Evolutionary conservation across 2,888 invertebrate genomes (phyloP), one percentile per base, ranked within the genome.

Genomic region (Chouioia cunea): DNA sequence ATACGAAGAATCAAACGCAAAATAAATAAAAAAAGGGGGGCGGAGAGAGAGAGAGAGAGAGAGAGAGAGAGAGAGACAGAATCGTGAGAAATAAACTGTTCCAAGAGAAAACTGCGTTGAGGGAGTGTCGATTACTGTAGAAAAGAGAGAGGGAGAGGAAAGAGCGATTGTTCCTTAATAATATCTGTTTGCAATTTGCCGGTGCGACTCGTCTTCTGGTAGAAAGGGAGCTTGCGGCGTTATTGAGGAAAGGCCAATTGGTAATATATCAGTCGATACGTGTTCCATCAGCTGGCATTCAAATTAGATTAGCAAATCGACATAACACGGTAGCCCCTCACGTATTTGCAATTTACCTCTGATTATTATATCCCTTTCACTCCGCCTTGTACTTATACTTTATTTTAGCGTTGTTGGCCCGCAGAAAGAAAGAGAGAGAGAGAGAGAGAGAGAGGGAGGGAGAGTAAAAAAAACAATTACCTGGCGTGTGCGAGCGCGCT

Each of bases 311-410:
- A 78, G 73, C 50, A 2, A 20, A 48, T 27, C 57, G 23, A 6
- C 43, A 15, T 43, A 4, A 48, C 47, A 83, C 85, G 83, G 85
- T 85, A 85, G 85, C 85, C 36, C 36, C 79, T 85, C 85, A 85
- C 85, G 85, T 85, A 80, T 79, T 78, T 77, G 84, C 84, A 85
- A 85, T 85, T 85, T 85, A 79, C 83, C 82, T 82, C 82, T 82
- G 83, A 85, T 85, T 82, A 84, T 83, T 83, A 79, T 80, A 79
- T 81, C 80, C 79, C 82, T 81, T 82, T 83, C 80, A 79, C 47
- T 6, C 1, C 48, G 47, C 23, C 23, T 46, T 64, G 20, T 22
- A 47, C 36, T 36, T 36, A 36, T 36, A 6, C 36, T 36, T 10
- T 3, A 36, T 36, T 10, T 10, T 3, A 36, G 36, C 36, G 36